phyloP scores from a whole-genome alignment of 2,113 vertebrate genomes.

The Oryzias curvinotus region DNA sequence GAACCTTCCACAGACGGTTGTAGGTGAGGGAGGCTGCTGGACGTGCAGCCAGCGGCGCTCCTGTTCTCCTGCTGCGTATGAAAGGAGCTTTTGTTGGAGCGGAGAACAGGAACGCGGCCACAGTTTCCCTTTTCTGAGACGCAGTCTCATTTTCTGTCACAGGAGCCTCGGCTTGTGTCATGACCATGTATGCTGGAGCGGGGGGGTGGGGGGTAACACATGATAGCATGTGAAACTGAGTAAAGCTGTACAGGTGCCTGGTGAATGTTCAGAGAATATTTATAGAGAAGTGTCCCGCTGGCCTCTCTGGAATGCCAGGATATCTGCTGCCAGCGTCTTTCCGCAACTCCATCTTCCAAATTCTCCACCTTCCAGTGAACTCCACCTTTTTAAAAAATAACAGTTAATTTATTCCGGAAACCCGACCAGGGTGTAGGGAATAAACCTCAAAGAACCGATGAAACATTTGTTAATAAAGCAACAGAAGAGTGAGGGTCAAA shows the following conservation, averaged over 20 bases:
- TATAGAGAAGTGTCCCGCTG: constrained; percentile 61
- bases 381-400: no score
- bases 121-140: neutral
- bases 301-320: constrained; percentile 65
- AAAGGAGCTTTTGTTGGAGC: constrained; percentile 60
- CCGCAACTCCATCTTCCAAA: constrained; percentile 35
- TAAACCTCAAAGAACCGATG: no score
- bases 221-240: constrained; percentile 38
- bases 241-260: constrained; percentile 64
- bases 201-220: constrained; percentile 31
- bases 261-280: constrained; percentile 68
- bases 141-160: constrained; percentile 4
- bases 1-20: constrained; percentile 15
- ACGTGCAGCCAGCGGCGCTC: constrained; percentile 25
- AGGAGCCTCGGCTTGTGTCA: neutral
- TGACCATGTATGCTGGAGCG: constrained; percentile 2
- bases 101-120: constrained; percentile 27
- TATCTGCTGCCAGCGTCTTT: constrained; percentile 50
- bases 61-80: constrained; percentile 30
- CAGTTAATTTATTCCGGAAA: no score
- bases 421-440: no score
- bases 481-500: no score
- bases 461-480: no score
- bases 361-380: constrained; percentile 14
- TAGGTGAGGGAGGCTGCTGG: constrained; percentile 26